Conservation (phyloP, 1,140 invertebrate species). For the Thaumatotibia leucotreta region DNA sequence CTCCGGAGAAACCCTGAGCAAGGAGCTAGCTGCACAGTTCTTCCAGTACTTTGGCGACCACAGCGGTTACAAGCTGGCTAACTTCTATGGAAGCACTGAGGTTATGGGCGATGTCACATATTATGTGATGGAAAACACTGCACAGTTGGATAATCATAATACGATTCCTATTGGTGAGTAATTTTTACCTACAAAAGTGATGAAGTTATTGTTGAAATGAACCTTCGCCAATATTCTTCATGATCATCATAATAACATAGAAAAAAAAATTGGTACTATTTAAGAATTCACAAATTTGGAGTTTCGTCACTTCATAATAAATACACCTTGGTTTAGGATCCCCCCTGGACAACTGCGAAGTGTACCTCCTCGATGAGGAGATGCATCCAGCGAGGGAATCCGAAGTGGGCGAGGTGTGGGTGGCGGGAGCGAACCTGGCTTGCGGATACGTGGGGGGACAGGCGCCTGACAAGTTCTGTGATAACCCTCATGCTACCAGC, state of each 20-base stretch:
- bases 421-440: slow-evolving; percentile 86
- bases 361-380: slow-evolving; percentile 87
- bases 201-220: no score
- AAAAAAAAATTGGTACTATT: no score
- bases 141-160: slow-evolving; percentile 79
- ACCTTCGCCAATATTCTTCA: no score
- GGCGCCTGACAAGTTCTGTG: slow-evolving; percentile 83
- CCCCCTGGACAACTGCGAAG: slow-evolving; percentile 86
- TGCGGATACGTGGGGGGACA: slow-evolving; percentile 86
- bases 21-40: slow-evolving; percentile 83
- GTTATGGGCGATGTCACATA: slow-evolving; percentile 72
- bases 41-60: slow-evolving; percentile 81
- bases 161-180: slow-evolving; percentile 89
- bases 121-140: slow-evolving; percentile 65
- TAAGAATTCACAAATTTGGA: no score
- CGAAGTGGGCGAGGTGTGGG: slow-evolving; percentile 87
- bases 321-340: no score
- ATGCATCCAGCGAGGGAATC: slow-evolving; percentile 82
- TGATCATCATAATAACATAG: no score
- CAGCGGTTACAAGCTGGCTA: slow-evolving; percentile 81
- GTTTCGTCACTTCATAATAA: no score
- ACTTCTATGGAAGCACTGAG: slow-evolving; percentile 94
- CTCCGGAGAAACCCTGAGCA: slow-evolving; percentile 86
- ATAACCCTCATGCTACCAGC: slow-evolving; percentile 83
- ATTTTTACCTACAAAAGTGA: no score